Percentiles rank a stretch among this genome's conserved stretches.
phyloP scores from a whole-genome alignment of 2,797 vertebrate genomes.

The Sparidentex hasta region DNA sequence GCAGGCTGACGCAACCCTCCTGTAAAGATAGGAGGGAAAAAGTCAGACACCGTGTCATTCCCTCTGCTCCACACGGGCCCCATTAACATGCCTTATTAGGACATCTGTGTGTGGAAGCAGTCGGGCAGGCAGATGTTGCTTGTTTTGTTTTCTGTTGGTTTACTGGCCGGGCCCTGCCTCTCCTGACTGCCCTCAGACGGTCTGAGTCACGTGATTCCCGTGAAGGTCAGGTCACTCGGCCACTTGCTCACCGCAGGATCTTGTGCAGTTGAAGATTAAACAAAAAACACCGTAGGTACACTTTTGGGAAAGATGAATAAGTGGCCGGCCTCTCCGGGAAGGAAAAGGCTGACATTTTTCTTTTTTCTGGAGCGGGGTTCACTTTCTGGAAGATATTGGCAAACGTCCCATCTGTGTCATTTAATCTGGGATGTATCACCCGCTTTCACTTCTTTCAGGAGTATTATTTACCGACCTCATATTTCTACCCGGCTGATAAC shows the following conservation, averaged over 20 bases:
- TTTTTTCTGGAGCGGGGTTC: conserved; percentile 5
- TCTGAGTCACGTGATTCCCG: conserved; percentile 67
- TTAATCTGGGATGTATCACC: conserved; percentile 37
- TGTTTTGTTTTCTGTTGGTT: conserved; percentile 36
- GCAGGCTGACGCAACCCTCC: conserved; percentile 69
- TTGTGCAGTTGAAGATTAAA: conserved; percentile 41
- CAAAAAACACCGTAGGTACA: conserved; percentile 48
- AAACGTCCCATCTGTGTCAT: conserved; percentile 18
- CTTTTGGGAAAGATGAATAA: conserved; percentile 45
- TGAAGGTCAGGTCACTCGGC: conserved; percentile 37
- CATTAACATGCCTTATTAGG: conserved; percentile 80
- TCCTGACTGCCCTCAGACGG: conserved; percentile 39
- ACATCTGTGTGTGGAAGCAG: conserved; percentile 57
- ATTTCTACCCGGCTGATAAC: conserved; percentile 44
- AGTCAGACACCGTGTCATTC: conserved; percentile 66
- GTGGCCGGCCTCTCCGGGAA: conserved; percentile 31
- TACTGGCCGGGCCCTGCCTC: not conserved
- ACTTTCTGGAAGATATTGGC: conserved; percentile 37
- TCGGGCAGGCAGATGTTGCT: conserved; percentile 55
- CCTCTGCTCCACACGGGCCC: conserved; percentile 14
- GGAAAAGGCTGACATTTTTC: not conserved
- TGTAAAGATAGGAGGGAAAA: conserved; percentile 61
- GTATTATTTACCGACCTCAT: conserved; percentile 43
- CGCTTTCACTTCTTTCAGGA: not conserved
- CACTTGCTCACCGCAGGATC: conserved; percentile 30